These are phyloP conservation scores for Unio delphinus DNA, from an alignment of 2,888 invertebrate genomes.

Conservation along the genomic window DNA sequence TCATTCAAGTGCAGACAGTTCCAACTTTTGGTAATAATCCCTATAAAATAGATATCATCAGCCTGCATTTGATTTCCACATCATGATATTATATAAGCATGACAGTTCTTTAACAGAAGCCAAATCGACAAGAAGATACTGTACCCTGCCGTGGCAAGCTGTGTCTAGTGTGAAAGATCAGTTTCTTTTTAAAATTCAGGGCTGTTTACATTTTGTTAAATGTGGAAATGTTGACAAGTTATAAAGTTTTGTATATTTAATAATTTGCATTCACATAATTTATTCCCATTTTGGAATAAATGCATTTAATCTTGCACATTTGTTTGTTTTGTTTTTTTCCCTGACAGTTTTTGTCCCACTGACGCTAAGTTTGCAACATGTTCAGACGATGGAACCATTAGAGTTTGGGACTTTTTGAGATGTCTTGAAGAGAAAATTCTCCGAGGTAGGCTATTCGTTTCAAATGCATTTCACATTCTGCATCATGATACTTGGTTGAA, in stretches of 20 bases:
- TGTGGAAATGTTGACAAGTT: not conserved
- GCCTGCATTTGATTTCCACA: no score
- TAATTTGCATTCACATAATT: conserved; percentile 3
- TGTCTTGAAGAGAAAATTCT: conserved; percentile 91
- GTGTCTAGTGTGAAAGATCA: not conserved
- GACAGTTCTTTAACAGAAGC: no score
- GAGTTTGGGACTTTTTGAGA: conserved; percentile 98
- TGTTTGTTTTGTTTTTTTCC: conserved; percentile 40
- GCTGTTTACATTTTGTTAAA: not conserved
- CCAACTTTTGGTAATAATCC: no score
- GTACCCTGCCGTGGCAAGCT: not conserved
- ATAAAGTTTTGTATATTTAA: not conserved
- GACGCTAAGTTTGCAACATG: conserved; percentile 99
- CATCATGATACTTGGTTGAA: no score
- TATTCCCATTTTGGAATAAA: conserved; percentile 4
- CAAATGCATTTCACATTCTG: no score
- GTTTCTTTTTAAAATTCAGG: conserved; percentile 4
- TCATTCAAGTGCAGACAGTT: no score
- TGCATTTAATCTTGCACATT: conserved; percentile 3
- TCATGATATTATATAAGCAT: no score
- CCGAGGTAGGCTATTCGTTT: conserved; percentile 70
- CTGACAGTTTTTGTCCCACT: conserved; percentile 94
- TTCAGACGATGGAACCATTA: conserved; percentile 98
- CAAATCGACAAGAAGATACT: no score
- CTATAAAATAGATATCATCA: no score